A percentile compares a stretch with the other conserved stretches of the same genome.
Evolutionary conservation across 2,113 vertebrate species (phyloP).

Genomic region (Callipepla californica): DNA sequence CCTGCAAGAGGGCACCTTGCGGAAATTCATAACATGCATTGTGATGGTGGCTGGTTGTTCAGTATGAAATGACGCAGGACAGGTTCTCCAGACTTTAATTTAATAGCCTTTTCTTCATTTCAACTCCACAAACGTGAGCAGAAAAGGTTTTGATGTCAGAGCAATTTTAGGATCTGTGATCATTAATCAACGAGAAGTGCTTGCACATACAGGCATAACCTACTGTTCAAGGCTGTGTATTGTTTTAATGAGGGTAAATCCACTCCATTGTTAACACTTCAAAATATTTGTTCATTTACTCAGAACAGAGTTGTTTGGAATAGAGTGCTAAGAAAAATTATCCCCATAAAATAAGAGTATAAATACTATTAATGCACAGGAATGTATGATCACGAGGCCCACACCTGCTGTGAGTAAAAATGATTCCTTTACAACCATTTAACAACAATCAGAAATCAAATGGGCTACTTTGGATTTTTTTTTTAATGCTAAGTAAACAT

Average conservation of each 20-base stretch:
- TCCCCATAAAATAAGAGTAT: neutral
- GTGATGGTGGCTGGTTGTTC: neutral
- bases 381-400: neutral
- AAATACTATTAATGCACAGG: neutral
- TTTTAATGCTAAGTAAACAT: neutral
- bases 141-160: neutral
- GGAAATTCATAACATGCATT: neutral
- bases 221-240: neutral
- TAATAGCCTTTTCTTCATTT: neutral
- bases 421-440: neutral
- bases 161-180: neutral
- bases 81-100: neutral
- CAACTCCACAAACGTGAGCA: neutral
- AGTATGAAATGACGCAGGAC: neutral
- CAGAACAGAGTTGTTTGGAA: neutral
- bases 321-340: neutral
- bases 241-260: neutral
- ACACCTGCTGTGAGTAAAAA: neutral
- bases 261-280: neutral
- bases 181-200: neutral
- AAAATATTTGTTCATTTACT: neutral
- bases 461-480: fast-evolving
- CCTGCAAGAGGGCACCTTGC: neutral
- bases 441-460: neutral
- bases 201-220: neutral